These are phyloP conservation scores for Acomys russatus DNA, from an alignment of 2,797 vertebrate species.

Conservation along the genomic window DNA sequence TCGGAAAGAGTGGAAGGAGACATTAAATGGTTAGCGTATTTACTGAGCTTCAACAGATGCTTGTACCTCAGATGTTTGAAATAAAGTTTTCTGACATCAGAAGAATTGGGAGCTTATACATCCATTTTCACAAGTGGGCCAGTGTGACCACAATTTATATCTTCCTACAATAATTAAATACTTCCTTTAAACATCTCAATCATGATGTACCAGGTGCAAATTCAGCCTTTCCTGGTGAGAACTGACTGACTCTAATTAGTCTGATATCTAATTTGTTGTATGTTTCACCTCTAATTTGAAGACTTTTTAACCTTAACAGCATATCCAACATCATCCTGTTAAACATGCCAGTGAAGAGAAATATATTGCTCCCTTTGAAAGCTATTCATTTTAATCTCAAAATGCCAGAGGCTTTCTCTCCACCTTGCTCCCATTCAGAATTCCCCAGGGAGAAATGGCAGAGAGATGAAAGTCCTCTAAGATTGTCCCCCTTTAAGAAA, in stretches of 20 bases:
- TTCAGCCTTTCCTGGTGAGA: constrained; percentile 59
- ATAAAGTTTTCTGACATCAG: constrained; percentile 65
- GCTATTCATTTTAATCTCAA: constrained; percentile 80
- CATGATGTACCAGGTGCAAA: constrained; percentile 61
- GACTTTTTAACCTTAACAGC: constrained; percentile 56
- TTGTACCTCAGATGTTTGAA: constrained; percentile 47
- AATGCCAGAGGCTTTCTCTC: constrained; percentile 77
- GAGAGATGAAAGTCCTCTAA: constrained; percentile 80
- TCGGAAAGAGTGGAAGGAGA: background rate
- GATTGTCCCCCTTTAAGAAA: constrained; percentile 79
- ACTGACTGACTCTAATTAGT: constrained; percentile 78
- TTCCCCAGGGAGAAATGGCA: constrained; percentile 72
- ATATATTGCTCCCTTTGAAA: constrained; percentile 73
- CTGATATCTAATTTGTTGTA: constrained; percentile 73
- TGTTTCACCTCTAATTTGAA: constrained; percentile 70
- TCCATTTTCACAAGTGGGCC: constrained; percentile 69
- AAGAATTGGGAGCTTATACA: constrained; percentile 59
- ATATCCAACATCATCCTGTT: constrained; percentile 67
- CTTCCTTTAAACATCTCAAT: constrained; percentile 22
- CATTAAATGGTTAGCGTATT: background rate
- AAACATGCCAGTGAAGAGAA: constrained; percentile 71
- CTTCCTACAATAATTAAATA: constrained; percentile 69
- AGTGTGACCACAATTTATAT: constrained; percentile 68
- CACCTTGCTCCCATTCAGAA: constrained; percentile 72
- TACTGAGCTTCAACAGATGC: constrained; percentile 43